Evolutionary conservation across 2,797 vertebrate species (phyloP).

Genomic region (Choloepus didactylus): DNA sequence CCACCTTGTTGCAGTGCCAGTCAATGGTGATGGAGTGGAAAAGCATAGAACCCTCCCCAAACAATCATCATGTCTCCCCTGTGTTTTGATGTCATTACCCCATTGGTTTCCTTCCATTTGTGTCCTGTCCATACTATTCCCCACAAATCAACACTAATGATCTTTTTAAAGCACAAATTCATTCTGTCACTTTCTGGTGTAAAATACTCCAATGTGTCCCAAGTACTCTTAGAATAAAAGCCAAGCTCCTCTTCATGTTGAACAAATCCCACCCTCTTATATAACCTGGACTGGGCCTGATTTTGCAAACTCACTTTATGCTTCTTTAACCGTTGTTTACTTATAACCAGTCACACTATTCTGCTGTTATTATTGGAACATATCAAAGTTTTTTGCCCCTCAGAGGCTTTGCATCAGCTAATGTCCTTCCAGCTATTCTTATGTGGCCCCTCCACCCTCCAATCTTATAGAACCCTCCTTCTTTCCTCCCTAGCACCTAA

Average conservation of each 20-base stretch:
- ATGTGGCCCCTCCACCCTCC: rapidly evolving
- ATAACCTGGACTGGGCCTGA: rapidly evolving
- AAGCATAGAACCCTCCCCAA: rapidly evolving
- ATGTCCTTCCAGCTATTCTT: no score
- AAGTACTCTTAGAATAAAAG: not conserved
- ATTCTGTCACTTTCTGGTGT: not conserved
- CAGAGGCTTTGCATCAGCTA: rapidly evolving
- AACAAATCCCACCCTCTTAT: rapidly evolving
- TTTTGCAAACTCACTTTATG: rapidly evolving
- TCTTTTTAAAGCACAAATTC: not conserved
- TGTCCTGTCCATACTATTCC: rapidly evolving
- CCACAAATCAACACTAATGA: rapidly evolving
- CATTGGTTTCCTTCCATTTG: rapidly evolving
- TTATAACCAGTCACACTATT: rapidly evolving
- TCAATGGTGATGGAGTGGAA: rapidly evolving
- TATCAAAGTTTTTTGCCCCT: rapidly evolving
- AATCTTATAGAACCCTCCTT: not conserved
- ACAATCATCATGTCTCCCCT: no score
- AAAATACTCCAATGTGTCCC: not conserved
- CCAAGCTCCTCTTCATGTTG: rapidly evolving
- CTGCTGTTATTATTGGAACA: rapidly evolving
- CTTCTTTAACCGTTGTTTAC: rapidly evolving
- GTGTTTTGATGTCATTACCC: rapidly evolving
- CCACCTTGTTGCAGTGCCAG: rapidly evolving
- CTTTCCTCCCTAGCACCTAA: not conserved